Conservation (phyloP, 1,140 invertebrate species). For the Elysia chlorotica region DNA sequence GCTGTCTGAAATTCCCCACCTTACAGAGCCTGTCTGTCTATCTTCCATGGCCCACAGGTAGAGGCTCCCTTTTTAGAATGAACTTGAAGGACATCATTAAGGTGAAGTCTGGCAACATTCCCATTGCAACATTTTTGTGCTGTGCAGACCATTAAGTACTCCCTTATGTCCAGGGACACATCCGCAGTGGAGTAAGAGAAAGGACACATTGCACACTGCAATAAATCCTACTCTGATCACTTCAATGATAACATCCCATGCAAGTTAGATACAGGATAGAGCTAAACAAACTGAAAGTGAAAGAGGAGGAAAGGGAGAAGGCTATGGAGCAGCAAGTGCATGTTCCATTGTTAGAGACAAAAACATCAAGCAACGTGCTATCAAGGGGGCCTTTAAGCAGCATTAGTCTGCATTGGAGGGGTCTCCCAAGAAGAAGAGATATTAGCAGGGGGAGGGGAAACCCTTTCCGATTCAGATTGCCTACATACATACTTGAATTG, state of each 20-base stretch:
- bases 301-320: neutral
- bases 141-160: neutral
- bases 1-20: neutral
- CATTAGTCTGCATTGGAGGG: neutral
- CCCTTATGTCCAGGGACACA: neutral
- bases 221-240: neutral
- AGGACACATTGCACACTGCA: neutral
- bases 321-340: neutral
- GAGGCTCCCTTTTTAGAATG: neutral
- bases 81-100: neutral
- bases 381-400: neutral
- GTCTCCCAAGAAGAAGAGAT: neutral
- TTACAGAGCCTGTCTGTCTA: neutral
- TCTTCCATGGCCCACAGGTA: neutral
- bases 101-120: neutral
- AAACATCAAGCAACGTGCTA: neutral
- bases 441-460: neutral
- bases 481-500: too few relatives aligned
- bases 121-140: neutral
- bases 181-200: neutral
- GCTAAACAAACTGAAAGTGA: neutral
- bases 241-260: neutral
- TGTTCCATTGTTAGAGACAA: neutral
- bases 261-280: neutral
- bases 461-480: too few relatives aligned